Evolutionary conservation across 2,888 invertebrate genomes (phyloP), one percentile per base, ranked within the genome.

Genomic region (Neria commutata): DNA sequence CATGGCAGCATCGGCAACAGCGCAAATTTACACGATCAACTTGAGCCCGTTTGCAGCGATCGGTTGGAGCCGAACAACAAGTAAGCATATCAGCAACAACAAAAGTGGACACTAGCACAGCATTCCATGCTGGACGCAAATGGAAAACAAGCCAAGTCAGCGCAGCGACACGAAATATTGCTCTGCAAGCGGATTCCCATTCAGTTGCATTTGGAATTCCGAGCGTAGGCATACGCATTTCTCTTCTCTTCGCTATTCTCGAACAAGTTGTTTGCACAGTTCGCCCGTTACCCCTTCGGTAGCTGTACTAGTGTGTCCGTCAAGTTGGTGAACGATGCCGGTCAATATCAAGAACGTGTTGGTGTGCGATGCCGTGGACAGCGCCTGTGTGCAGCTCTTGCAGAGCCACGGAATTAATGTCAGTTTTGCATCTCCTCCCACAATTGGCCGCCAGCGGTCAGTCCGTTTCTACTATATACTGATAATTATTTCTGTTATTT

Each of bases 281-380:
- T 8, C 6, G 11, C 29, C 6, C 29, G 29, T 11, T 29, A 29
- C 5, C 29, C n/a, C n/a, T n/a, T 29, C 29, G 29, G 5, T 5
- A 29, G 29, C 29, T 29, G 29, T 11, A 5, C 5, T 11, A 29
- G 6, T 8, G 11, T 29, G 6, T 29, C 11, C 11, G 29, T 29
- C 29, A 29, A 29, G 11, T 29, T 8, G 11, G 11, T 29, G 6
- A 29, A 11, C 29, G 63, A 86, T 87, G 86, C 83, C 79, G 61
- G 79, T 90, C 72, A 83, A 87, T 64, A 87, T 95, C 57, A 87
- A 88, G 74, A 90, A 88, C 65, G 95, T 98, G 58, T 84, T 98
- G 58, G 90, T 98, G 67, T 94, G 95, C 70, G 98, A 98, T 82
- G 94, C 95, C 26, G 93, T 98, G 2, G 95, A 97, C 75, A 84